Base-by-base conservation (phyloP, 23 tunicate species). In the Ascidia mentula region DNA sequence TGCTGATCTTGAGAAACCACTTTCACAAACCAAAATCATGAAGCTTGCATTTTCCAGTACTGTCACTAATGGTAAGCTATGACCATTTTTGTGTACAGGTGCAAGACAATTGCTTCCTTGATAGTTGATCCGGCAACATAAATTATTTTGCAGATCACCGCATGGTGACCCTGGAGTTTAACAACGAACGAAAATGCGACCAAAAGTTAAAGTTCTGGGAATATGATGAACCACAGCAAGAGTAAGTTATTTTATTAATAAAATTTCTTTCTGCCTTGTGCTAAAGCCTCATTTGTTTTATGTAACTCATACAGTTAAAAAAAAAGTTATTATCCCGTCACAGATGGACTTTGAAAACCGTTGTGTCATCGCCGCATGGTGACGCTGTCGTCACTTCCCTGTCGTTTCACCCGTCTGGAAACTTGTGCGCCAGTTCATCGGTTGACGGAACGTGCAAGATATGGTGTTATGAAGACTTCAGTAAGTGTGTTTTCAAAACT, bases 161-260 rank as follows among this genome's bases (percentile, higher is more conserved):
- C 53, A 93, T 93, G 98, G 98, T 93, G 32, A 93, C 98, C 18
- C 31, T 88, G 71, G 98, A 93, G 72, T 80, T 42, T 28, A 40
- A 77, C 45, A 32, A 18, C 22, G 80, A 36, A 2, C 39, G 31
- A 33, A 37, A 30, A 15, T 61, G 85, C 24, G 89, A 88, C 37
- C 87, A 88, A 69, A 88, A 84, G 69, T 34, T 93, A 69, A 93
- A 93, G 36, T 87, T 93, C 53, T 93, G 98, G 98, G 40, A 33
- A 13, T 84, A 69, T 34, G 86, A 88, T 77, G 84, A 88, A 59
- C 40, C 83, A 18, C 72, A 82, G 18, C 79, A 93, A 77, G 59
- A 72, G 98, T 89, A 61, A 79, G 77, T n/a, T 32, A 31, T n/a
- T n/a, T n/a, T n/a, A n/a, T n/a, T n/a, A n/a, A n/a, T n/a, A n/a